phyloP scores from a whole-genome alignment of 2,888 invertebrate species.

The Pantelozetes paolii region DNA sequence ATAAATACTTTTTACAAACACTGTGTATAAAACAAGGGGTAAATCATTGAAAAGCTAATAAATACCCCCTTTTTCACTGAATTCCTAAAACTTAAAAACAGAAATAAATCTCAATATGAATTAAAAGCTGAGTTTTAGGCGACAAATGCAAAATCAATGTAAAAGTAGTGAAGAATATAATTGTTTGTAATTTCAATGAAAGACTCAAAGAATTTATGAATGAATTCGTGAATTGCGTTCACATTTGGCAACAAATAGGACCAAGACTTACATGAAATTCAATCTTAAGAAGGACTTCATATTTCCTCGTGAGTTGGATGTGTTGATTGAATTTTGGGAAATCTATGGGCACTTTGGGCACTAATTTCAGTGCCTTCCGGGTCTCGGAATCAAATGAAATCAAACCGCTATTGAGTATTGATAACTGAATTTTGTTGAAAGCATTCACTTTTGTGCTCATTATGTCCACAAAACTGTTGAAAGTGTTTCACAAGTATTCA shows the following conservation, averaged over 20 bases:
- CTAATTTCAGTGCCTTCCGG: conserved; percentile 42
- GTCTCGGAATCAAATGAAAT: conserved; percentile 44
- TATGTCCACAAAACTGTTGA: not conserved
- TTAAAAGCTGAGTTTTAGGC: too few relatives aligned
- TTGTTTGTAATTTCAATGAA: too few relatives aligned
- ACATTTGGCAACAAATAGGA: not conserved
- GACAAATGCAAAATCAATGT: too few relatives aligned
- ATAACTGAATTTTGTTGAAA: conserved; percentile 47
- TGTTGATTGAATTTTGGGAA: conserved; percentile 74
- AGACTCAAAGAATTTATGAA: too few relatives aligned
- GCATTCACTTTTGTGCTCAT: conserved; percentile 41
- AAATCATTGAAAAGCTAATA: too few relatives aligned
- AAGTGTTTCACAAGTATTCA: not conserved
- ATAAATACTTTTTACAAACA: too few relatives aligned
- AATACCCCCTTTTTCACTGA: too few relatives aligned
- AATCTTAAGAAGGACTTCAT: conserved; percentile 79
- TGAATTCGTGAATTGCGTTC: too few relatives aligned
- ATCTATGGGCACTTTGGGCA: conserved; percentile 76
- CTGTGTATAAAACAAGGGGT: too few relatives aligned
- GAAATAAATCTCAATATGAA: too few relatives aligned
- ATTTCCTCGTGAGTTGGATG: conserved; percentile 80
- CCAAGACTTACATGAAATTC: conserved; percentile 73
- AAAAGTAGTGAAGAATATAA: too few relatives aligned
- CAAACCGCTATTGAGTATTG: conserved; percentile 47
- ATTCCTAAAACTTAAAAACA: too few relatives aligned